Percentiles rank a stretch among this genome's conserved stretches.
phyloP scores from a whole-genome alignment of 2,113 vertebrate species.

The Peromyscus maniculatus region DNA sequence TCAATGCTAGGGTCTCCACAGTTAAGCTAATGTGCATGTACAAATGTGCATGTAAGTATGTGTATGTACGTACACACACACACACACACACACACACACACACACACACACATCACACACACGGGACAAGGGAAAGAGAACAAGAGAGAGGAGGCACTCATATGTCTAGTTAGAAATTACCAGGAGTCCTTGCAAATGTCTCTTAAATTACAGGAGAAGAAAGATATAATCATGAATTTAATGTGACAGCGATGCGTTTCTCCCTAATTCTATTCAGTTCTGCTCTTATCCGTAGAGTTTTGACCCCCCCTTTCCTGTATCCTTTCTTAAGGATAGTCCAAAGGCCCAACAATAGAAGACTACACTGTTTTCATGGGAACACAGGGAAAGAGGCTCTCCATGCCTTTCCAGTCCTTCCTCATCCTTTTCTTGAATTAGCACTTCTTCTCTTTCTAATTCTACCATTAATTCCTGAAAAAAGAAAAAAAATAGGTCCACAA shows the following conservation, averaged over 20 bases:
- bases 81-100: neutral
- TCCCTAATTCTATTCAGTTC: neutral
- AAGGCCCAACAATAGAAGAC: neutral
- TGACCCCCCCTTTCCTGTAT: neutral
- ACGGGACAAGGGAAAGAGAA: no score
- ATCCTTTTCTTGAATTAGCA: neutral
- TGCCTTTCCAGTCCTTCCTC: neutral
- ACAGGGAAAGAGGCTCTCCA: neutral
- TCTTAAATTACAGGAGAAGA: neutral
- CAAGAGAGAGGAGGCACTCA: rapidly evolving
- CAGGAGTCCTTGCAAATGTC: neutral
- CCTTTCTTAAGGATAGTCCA: neutral
- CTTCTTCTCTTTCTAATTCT: neutral
- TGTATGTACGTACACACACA: neutral
- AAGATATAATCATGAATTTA: neutral
- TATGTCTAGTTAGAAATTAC: neutral
- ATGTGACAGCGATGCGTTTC: neutral
- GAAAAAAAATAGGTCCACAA: neutral
- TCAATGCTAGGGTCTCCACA: neutral
- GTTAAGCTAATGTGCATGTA: neutral
- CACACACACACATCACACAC: neutral
- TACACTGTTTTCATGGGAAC: neutral
- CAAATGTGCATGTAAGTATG: neutral
- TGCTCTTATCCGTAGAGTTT: neutral
- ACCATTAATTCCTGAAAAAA: neutral